Percentiles rank a stretch among this genome's conserved stretches.
Evolutionary conservation across 2,797 vertebrate genomes (phyloP).

Genomic region (Pseudochirops cupreus): DNA sequence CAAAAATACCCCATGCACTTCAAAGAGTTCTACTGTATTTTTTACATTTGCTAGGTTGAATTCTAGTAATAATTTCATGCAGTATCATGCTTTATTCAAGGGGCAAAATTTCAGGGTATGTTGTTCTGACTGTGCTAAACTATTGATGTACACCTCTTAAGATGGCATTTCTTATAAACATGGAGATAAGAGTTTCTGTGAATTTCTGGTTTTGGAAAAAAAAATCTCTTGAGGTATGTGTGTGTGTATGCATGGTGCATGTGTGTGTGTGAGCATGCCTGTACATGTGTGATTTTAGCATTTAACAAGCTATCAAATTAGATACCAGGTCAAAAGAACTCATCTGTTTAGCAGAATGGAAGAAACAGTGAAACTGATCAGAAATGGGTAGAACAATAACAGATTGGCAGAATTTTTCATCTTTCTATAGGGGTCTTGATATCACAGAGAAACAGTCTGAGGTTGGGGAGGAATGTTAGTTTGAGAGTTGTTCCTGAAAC

Average conservation of each 20-base stretch:
- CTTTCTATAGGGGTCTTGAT: neutral
- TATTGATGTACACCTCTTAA: neutral
- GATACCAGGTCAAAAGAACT: neutral
- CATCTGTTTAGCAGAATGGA: neutral
- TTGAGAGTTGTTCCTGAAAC: neutral
- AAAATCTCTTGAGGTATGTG: neutral
- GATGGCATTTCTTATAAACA: neutral
- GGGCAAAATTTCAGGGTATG: neutral
- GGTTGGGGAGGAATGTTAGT: neutral
- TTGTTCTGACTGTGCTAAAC: neutral
- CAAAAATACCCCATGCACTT: neutral
- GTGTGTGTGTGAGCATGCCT: no score
- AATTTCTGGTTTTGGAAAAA: neutral
- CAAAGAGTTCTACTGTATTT: neutral
- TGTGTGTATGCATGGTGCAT: neutral
- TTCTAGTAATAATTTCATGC: neutral
- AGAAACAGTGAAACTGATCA: neutral
- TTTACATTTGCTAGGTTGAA: neutral
- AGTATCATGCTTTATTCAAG: neutral
- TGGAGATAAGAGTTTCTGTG: neutral
- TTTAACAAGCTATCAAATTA: neutral
- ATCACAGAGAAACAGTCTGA: neutral
- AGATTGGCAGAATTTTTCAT: neutral
- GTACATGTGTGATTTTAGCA: neutral
- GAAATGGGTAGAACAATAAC: neutral